Base-by-base conservation (phyloP, 2,113 vertebrate species). In the Zosterops hypoxanthus region DNA sequence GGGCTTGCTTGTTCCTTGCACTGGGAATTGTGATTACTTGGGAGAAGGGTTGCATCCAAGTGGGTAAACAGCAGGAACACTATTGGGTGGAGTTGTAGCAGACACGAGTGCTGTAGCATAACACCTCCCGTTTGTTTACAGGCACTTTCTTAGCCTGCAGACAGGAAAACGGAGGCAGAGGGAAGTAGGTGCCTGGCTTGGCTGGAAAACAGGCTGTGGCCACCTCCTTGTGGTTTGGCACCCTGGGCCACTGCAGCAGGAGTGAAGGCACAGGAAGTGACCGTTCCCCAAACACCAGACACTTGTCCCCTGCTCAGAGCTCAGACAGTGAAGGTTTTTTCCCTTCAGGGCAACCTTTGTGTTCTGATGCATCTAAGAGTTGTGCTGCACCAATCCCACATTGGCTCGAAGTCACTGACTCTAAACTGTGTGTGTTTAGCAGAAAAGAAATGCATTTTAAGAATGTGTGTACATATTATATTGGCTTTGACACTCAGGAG, bases 1-100 rank as follows among this genome's bases (percentile, higher is more conserved):
- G 0, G 0, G 0, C 77, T 63, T 4, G 59, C 68, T 69, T 6
- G 19, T 59, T 71, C 55, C 41, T 73, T n/a, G 50, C 3, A 0
- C 28, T 56, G 46, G 44, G 78, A 71, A 3, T 42, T 47, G 60
- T 2, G 9, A 19, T 76, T 8, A 4, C 28, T 14, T 39, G 57
- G 49, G 33, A 76, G 61, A 28, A 63, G 34, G 17, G 34, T 33
- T 31, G 53, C 11, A 4, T 76, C 61, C 59, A 10, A 5, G 28
- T 4, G 61, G 24, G 36, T 36, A 11, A 90, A 69, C 17, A 57
- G 70, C 57, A 41, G 78, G 61, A 87, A 41, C 78, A 25, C 57
- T 20, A 0, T 34, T 33, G 56, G 47, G 34, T 64, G 61, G 81
- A 68, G 60, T 41, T 64, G 90, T 26, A 46, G 72, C 18, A 61